Base-by-base conservation (phyloP, 1,140 invertebrate species). In the Drosophila fuyamai region DNA sequence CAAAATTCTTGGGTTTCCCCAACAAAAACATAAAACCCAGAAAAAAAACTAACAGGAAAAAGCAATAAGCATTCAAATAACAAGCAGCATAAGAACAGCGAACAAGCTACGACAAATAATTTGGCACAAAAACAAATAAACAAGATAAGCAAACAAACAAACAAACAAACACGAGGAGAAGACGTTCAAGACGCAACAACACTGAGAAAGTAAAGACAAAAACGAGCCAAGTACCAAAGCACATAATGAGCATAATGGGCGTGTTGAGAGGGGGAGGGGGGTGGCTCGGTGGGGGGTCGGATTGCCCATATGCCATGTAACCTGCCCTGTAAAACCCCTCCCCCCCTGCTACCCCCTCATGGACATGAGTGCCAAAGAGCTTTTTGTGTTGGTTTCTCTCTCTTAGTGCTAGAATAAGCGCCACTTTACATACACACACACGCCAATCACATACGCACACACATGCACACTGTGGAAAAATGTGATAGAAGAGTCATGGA, bases 231-330 rank as follows among this genome's bases (percentile, higher is more conserved):
- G 78, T 65, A 74, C 57, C 70, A 60, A 80, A 71, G 78, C 62
- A 80, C 78, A 80, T 80, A 80, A 80, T 80, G 78, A 80, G 78
- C 77, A 80, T 80, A 80, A 80, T 80, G 77, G 78, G 68, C 78
- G 57, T 61, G 70, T 67, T 60, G 53, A 38, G 54, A 32, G 58
- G 55, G 47, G 23, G 54, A 32, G 58, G 55, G 47, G 23, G 59
- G 14, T 7, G 23, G 36, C 61, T 16, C 40, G 35, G 10, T 27
- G 32, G 65, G 62, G 61, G 67, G 63, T 56, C 41, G 48, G 43
- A 70, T 35, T 47, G 50, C 35, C 65, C 65, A 32, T 16, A 43
- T 40, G 29, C n/a, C 27, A 35, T n/a, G 46, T 23, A 35, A 5
- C 62, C 54, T 38, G 9, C 7, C 36, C 36, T 32, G 23, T 32